Conservation (phyloP, 1,140 invertebrate genomes). For the Drosophila bipectinata region DNA sequence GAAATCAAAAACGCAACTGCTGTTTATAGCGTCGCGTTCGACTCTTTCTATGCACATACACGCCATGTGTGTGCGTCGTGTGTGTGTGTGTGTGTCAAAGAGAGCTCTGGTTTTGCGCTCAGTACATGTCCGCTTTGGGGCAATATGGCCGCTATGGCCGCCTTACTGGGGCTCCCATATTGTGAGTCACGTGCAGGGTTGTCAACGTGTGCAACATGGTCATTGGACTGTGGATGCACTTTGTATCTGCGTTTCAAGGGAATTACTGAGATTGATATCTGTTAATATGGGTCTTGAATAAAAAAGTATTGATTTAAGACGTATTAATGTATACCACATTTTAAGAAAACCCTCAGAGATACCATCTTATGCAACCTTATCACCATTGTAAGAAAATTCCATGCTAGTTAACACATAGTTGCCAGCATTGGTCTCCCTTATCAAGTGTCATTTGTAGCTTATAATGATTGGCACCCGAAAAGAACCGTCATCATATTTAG, state of each 20-base stretch:
- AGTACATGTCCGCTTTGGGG: constrained; percentile 65
- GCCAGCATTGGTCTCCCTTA: constrained; percentile 19
- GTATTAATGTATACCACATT: not conserved
- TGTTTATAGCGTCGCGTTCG: constrained; percentile 79
- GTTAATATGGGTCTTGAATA: not conserved
- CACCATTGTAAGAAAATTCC: not conserved
- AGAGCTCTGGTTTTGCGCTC: constrained; percentile 76
- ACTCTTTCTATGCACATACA: constrained; percentile 74
- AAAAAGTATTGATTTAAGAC: not conserved
- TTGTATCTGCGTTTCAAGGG: constrained; percentile 11
- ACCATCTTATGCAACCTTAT: not conserved
- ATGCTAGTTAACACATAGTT: not conserved
- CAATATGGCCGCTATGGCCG: constrained; percentile 14
- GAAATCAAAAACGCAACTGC: constrained; percentile 71
- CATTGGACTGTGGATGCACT: constrained; percentile 21
- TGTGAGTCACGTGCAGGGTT: constrained; percentile 70
- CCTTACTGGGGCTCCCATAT: constrained; percentile 40
- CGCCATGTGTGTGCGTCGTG: constrained; percentile 12
- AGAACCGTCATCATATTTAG: constrained; percentile 25
- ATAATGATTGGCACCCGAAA: constrained; percentile 9
- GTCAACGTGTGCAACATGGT: constrained; percentile 31
- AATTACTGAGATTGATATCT: not conserved
- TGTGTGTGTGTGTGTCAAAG: constrained; percentile 30
- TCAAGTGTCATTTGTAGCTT: constrained; percentile 26
- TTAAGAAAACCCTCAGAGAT: not conserved